Conservation (phyloP, 2,113 vertebrate genomes). For the Miniopterus natalensis region DNA sequence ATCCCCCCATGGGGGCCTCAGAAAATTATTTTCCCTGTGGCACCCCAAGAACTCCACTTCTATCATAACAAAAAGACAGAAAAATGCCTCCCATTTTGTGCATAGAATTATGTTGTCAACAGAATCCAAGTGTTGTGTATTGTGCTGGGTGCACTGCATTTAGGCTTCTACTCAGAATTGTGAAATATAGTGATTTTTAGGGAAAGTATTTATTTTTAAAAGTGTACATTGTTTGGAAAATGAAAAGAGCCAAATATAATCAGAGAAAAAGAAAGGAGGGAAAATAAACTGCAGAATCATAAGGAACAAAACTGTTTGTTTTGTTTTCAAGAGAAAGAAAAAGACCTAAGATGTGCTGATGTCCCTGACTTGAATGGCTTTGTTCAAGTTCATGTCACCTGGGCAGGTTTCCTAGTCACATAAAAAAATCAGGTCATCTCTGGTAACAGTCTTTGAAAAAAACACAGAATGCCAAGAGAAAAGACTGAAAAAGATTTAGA, state of each 20-base stretch:
- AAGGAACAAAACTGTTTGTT: not conserved
- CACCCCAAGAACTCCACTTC: not conserved
- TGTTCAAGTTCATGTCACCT: constrained; percentile 22
- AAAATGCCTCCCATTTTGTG: not conserved
- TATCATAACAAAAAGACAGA: not conserved
- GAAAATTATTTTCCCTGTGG: not conserved
- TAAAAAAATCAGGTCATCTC: constrained; percentile 26
- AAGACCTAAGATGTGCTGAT: not conserved
- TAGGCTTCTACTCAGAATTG: not conserved
- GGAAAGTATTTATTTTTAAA: constrained; percentile 12
- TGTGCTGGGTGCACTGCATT: not conserved
- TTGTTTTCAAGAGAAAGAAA: not conserved
- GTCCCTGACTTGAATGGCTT: constrained; percentile 30
- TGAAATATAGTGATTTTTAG: not conserved
- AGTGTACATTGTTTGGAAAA: constrained; percentile 8
- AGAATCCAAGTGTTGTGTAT: not conserved
- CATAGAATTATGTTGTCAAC: not conserved
- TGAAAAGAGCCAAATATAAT: constrained; percentile 14
- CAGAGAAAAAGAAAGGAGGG: not conserved
- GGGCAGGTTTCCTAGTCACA: not conserved
- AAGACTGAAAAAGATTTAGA: not conserved
- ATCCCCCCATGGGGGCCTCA: not conserved
- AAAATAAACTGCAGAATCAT: not conserved
- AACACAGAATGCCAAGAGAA: constrained; percentile 41
- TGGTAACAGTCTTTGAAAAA: constrained; percentile 59